These are phyloP conservation scores for Myopa tessellatipennis DNA, from an alignment of 2,888 invertebrate genomes.

Conservation along the genomic window DNA sequence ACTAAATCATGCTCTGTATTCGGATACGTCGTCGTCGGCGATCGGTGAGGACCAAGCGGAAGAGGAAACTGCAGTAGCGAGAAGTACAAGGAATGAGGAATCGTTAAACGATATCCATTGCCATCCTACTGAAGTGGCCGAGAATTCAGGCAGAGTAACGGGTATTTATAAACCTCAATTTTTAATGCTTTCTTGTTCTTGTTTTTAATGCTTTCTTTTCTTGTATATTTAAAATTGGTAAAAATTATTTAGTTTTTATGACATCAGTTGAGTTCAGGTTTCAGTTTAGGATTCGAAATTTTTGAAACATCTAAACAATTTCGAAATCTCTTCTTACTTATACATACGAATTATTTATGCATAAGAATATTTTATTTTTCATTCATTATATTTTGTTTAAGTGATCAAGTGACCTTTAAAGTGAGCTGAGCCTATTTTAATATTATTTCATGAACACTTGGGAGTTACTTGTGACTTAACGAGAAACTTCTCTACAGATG, in stretches of 20 bases:
- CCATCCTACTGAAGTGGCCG: neutral
- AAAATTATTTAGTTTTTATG: neutral
- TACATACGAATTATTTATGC: too few species aligned
- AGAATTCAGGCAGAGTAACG: slow-evolving; percentile 28
- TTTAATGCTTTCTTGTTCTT: too few species aligned
- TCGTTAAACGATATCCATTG: neutral
- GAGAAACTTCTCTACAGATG: too few species aligned
- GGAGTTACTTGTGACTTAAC: too few species aligned
- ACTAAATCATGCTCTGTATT: slow-evolving; percentile 10
- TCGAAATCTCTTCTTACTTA: too few species aligned
- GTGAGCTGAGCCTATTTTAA: too few species aligned
- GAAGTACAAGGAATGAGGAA: neutral
- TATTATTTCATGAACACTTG: too few species aligned
- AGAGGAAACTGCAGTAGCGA: neutral
- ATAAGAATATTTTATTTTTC: too few species aligned
- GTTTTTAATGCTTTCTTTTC: neutral
- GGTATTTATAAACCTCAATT: slow-evolving; percentile 13
- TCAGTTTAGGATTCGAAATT: neutral
- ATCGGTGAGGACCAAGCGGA: neutral
- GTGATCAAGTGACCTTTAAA: too few species aligned
- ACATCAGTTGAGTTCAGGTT: neutral
- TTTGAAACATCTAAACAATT: too few species aligned
- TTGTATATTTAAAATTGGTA: neutral
- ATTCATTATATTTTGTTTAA: too few species aligned
- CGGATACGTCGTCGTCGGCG: neutral